Evolutionary conservation across 2,888 invertebrate genomes (phyloP), one percentile per base, ranked within the genome.

Genomic region (Eupithecia inturbata): DNA sequence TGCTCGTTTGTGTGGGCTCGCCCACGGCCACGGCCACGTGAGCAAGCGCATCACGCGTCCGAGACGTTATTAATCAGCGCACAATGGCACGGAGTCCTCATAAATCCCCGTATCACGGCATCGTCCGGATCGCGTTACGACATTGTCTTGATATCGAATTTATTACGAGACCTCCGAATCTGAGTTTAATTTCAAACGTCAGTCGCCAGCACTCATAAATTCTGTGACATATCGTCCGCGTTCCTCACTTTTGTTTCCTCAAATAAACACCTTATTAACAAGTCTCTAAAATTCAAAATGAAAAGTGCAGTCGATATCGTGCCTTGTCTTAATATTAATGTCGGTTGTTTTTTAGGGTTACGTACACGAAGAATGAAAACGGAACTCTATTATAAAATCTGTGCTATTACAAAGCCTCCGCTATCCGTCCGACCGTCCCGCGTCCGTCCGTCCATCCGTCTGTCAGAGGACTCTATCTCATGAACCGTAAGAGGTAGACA

Each of bases 81-180:
- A 84, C 84, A 84, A 86, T 83, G 82, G 84, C 83, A 82, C 80
- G 83, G 80, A 82, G 87, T 85, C 81, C 85, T 89, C 90, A 92
- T 92, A 92, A 91, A 91, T 92, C 89, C 87, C 85, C 74, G 84
- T 91, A 92, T 92, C 92, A 86, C 82, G 80, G 87, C 88, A 91
- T 90, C 92, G 87, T 88, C 83, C 84, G 89, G 89, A 91, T 92
- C 92, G 87, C 88, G 84, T 93, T 93, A 92, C 92, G 88, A 91
- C 91, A 89, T 91, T 92, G 91, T 90, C 88, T 88, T 92, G 89
- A 92, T 92, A 92, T 90, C 86, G 87, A 90, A 92, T 92, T 91
- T 91, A 91, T 91, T 90, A 88, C 88, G 81, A 85, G 85, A 84
- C 86, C 85, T 88, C 88, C 85, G 89, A 90, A 90, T 90, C 89